These are phyloP conservation scores for Taenaris catops DNA, from an alignment of 2,888 invertebrate genomes.

Conservation along the genomic window DNA sequence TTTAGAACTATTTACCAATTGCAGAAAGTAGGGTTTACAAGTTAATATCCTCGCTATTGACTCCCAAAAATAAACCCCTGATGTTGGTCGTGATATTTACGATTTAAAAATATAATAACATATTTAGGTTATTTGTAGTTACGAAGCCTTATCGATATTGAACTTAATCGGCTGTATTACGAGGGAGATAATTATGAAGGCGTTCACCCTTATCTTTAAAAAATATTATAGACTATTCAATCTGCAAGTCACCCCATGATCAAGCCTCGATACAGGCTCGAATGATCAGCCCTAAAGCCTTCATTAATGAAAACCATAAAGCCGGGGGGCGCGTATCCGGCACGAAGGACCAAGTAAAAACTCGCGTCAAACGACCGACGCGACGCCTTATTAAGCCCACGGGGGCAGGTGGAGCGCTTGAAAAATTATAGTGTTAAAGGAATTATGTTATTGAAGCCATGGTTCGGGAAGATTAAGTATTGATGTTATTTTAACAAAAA, in stretches of 20 bases:
- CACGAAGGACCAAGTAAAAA: constrained; percentile 51
- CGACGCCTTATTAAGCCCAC: constrained; percentile 63
- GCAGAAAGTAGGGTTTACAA: no score
- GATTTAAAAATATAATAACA: no score
- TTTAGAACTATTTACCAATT: no score
- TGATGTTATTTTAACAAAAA: no score
- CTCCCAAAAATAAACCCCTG: no score
- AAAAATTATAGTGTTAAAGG: constrained; percentile 54
- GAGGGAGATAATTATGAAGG: constrained; percentile 28
- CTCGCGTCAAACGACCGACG: constrained; percentile 56
- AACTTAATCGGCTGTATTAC: constrained; percentile 19
- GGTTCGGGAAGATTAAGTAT: no score
- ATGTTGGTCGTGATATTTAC: no score
- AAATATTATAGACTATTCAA: constrained; percentile 35
- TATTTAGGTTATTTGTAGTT: no score
- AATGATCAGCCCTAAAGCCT: constrained; percentile 70
- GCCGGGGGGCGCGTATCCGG: constrained; percentile 51
- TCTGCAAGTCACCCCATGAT: constrained; percentile 45
- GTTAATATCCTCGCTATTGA: no score
- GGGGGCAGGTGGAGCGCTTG: constrained; percentile 45
- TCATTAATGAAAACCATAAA: constrained; percentile 73
- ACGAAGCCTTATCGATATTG: constrained; percentile 3
- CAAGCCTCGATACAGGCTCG: constrained; percentile 49
- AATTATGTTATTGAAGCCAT: constrained; percentile 45
- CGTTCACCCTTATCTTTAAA: constrained; percentile 34